A percentile compares a stretch with the other conserved stretches of the same genome.
These are phyloP conservation scores for Strix occidentalis DNA, from an alignment of 2,797 vertebrate species.

Conservation along the genomic window DNA sequence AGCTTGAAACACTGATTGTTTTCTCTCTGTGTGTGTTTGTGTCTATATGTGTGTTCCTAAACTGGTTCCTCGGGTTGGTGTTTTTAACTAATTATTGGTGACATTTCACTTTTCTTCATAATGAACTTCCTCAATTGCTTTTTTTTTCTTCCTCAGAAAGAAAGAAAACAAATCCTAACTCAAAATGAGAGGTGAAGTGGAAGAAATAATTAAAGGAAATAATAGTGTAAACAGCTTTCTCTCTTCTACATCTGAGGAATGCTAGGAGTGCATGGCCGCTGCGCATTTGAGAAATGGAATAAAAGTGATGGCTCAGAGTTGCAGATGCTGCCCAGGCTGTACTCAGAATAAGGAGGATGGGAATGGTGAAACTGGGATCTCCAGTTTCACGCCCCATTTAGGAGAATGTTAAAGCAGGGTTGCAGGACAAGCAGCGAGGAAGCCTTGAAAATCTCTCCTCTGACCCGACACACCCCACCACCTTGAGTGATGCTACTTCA, in stretches of 20 bases:
- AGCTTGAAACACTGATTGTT: slow-evolving; percentile 65
- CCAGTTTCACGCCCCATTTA: neutral
- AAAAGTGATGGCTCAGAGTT: neutral
- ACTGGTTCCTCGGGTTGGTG: slow-evolving; percentile 19
- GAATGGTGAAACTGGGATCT: neutral
- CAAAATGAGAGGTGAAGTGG: neutral
- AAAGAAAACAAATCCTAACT: neutral
- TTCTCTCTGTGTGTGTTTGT: neutral
- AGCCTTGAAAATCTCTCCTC: neutral
- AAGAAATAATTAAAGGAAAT: slow-evolving; percentile 31
- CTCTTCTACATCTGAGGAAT: neutral
- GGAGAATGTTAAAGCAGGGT: neutral
- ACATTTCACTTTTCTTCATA: slow-evolving; percentile 32
- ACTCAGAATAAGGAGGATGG: neutral
- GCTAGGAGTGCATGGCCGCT: neutral
- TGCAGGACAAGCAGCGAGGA: slow-evolving; percentile 3
- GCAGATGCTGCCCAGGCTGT: neutral
- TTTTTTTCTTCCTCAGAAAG: neutral
- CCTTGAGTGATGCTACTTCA: rapidly evolving
- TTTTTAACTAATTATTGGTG: slow-evolving; percentile 55
- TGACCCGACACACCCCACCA: rapidly evolving
- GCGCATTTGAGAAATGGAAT: slow-evolving; percentile 10
- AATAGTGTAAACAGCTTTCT: neutral
- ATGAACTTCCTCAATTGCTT: neutral
- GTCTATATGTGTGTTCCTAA: neutral